A percentile compares a stretch with the other conserved stretches of the same genome.
Evolutionary conservation across 2,797 vertebrate species (phyloP).

Genomic region (Crocodylus rhombifer): DNA sequence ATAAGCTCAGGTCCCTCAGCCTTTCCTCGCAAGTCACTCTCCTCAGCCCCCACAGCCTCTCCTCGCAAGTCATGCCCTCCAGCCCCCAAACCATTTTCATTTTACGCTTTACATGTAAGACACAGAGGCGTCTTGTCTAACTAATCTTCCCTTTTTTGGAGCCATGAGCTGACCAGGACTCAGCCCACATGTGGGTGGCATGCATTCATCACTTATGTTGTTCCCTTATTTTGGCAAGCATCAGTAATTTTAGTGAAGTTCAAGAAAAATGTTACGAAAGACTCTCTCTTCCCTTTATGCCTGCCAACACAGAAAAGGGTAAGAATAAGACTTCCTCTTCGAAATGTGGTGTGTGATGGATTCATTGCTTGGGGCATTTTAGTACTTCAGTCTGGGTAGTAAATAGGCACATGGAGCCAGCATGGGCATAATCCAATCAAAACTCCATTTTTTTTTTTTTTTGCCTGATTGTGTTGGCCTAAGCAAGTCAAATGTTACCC

Average conservation of each 20-base stretch:
- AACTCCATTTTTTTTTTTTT: conserved; percentile 5
- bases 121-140: too few relatives aligned
- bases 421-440: conserved; percentile 46
- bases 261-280: conserved; percentile 6
- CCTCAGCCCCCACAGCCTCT: too few relatives aligned
- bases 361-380: conserved; percentile 25
- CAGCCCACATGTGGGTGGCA: too few relatives aligned
- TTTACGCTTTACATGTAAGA: too few relatives aligned
- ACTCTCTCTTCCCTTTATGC: not conserved
- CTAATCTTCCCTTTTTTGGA: too few relatives aligned
- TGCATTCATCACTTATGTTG: not conserved
- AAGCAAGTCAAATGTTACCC: conserved; percentile 53
- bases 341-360: not conserved
- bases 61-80: too few relatives aligned
- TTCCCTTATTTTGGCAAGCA: not conserved
- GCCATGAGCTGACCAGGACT: too few relatives aligned
- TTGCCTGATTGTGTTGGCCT: conserved; percentile 56
- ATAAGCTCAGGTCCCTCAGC: too few relatives aligned
- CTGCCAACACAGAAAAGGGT: not conserved
- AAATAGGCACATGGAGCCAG: conserved; percentile 24
- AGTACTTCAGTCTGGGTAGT: not conserved
- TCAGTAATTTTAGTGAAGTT: not conserved
- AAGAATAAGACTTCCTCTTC: conserved; percentile 12
- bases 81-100: too few relatives aligned
- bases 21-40: too few relatives aligned